Conservation (phyloP, 1,140 invertebrate species). For the Trinorchestia longiramus region DNA sequence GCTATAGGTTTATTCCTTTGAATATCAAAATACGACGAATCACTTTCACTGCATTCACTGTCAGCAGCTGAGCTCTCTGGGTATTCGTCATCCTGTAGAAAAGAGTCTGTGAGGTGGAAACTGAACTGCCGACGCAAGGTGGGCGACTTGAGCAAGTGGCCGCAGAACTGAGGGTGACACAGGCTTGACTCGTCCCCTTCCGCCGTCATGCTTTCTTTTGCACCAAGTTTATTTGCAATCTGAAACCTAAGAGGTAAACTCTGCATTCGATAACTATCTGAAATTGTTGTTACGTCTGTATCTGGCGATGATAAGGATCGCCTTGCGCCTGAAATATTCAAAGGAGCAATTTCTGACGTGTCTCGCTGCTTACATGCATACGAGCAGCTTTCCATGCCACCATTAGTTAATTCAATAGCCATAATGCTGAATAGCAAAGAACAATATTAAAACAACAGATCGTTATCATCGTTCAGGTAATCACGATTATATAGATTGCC, state of each 20-base stretch:
- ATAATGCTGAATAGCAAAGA: neutral
- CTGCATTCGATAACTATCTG: neutral
- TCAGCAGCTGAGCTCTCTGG: neutral
- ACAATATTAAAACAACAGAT: neutral
- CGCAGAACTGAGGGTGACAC: constrained; percentile 31
- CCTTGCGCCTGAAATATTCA: neutral
- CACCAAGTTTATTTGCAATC: neutral
- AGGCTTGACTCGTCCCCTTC: neutral
- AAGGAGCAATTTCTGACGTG: neutral
- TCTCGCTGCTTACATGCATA: neutral
- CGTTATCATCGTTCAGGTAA: neutral
- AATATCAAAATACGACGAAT: constrained; percentile 33
- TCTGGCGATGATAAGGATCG: neutral
- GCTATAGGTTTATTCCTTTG: neutral
- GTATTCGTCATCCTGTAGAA: neutral
- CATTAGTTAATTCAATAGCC: neutral
- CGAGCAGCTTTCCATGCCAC: neutral
- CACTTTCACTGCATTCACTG: neutral
- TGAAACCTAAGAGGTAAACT: neutral
- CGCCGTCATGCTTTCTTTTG: neutral
- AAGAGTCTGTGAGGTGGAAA: neutral
- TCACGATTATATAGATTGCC: neutral
- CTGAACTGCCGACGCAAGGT: constrained; percentile 8
- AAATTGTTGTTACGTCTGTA: neutral
- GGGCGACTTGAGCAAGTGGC: neutral